Base-by-base conservation (phyloP, 2,888 invertebrate genomes). In the Heteropelma amictum region DNA sequence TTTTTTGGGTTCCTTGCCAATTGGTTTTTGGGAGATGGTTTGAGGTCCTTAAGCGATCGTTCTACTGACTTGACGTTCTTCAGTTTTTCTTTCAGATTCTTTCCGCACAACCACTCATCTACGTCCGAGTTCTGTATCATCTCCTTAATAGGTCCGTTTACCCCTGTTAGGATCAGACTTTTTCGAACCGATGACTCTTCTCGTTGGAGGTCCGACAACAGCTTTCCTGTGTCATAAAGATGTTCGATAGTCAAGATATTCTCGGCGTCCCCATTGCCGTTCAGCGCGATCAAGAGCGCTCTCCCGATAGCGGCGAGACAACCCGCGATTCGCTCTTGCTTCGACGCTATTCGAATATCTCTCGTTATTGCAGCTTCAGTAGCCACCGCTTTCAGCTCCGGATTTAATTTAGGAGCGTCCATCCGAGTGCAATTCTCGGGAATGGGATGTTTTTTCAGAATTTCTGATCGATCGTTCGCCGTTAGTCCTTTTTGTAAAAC, bases 31-130 rank as follows among this genome's bases (percentile, higher is more conserved):
- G 68, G 23, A 21, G 40, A 21, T 33, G 56, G 56, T 19, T 67
- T 72, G 17, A 72, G 17, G n/a, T 72, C 72, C 40, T 67, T 67
- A 14, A 47, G 35, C 45, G 67, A 8, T 21, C 33, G 74, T 26
- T 72, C 72, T 5, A 72, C 10, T 10, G 53, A 14, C 38, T 67
- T 67, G 3, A 30, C 60, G 2, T 12, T 42, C 10, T 61, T 72
- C 10, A 72, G 35, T 54, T 33, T 12, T 33, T 51, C 60, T 3
- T 54, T 47, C 38, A 72, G n/a, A 38, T 67, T 45, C 30, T 49
- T 28, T 19, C 54, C 72, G 30, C 64, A 72, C 12, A 72, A 3
- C 45, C 58, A 72, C 26, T 56, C 60, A 47, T 72, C 60, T 8
- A 28, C 51, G 21, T 49, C 26, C 26, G 72, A 21, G 8, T 28